A percentile compares a stretch with the other conserved stretches of the same genome.
Conservation (phyloP, 2,113 vertebrate genomes). For the Mellivora capensis region DNA sequence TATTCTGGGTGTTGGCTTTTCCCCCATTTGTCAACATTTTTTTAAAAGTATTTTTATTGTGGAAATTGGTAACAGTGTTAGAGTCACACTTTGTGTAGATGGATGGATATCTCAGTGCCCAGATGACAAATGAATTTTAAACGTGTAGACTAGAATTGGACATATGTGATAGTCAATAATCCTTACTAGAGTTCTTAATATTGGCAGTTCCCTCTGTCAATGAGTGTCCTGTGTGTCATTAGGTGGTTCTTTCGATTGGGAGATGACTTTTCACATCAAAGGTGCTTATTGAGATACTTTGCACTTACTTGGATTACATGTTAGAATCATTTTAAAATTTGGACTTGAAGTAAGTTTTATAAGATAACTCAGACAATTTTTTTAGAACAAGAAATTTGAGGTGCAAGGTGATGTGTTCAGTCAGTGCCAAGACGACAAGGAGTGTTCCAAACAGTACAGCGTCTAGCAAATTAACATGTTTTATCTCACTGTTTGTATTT, state of each 20-base stretch:
- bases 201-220: background rate
- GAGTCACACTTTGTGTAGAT: background rate
- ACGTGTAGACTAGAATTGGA: background rate
- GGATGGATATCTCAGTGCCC: background rate
- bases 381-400: conserved; percentile 12
- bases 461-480: background rate
- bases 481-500: background rate
- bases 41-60: conserved; percentile 9
- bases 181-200: background rate
- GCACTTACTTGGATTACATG: background rate
- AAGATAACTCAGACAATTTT: background rate
- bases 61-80: background rate
- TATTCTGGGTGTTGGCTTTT: conserved; percentile 81
- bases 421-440: background rate
- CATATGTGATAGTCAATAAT: background rate
- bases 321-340: conserved; percentile 16
- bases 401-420: background rate
- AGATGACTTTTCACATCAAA: background rate
- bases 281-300: background rate
- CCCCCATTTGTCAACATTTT: conserved; percentile 69
- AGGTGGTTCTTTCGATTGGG: background rate
- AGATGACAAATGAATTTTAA: background rate
- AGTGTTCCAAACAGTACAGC: background rate
- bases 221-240: background rate
- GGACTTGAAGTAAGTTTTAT: background rate